Evolutionary conservation across 2,113 vertebrate species (phyloP).

Genomic region (human (Homo sapiens)): GRCh38 chr2:223148501-223149000

Average conservation of each 20-base stretch:
- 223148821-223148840: neutral
- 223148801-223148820: neutral
- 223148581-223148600: rapidly evolving
- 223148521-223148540: neutral
- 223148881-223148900: neutral
- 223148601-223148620: neutral
- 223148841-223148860: neutral
- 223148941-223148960: neutral
- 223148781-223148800: neutral
- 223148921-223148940: neutral
- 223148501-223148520: neutral
- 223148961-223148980: neutral
- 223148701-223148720: neutral
- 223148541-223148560: neutral
- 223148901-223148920: neutral
- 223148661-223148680: neutral
- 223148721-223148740: too few relatives aligned
- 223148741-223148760: neutral
- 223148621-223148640: neutral
- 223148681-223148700: neutral
- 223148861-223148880: neutral
- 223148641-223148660: too few relatives aligned
- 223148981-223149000: neutral
- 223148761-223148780: neutral
- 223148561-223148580: neutral